Base-by-base conservation (phyloP, 2,888 invertebrate species). In the Standfussiana lucernea region DNA sequence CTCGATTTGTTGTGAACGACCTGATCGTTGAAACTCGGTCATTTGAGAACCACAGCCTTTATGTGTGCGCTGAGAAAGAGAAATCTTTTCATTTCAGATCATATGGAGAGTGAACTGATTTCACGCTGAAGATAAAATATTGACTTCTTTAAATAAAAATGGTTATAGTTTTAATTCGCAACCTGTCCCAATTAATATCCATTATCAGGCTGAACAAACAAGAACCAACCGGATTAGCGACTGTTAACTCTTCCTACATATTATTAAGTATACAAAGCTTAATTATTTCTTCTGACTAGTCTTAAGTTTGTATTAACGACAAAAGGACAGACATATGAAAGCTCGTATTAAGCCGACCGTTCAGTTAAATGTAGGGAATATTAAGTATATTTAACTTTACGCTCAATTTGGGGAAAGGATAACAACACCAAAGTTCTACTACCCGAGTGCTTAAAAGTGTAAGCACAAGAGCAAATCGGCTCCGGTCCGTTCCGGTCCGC, bases 391-490 rank as follows among this genome's bases (percentile, higher is more conserved):
- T 84, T 84, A 78, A 65, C 68, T 69, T 69, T 47, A 37, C 42
- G 74, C 42, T 84, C 50, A 80, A 74, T 84, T 74, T 74, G 32
- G 11, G 47, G 53, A 62, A 71, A 61, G 56, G 70, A 69, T 80
- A 70, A 70, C 69, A 84, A 84, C 70, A 75, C 69, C 66, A 32
- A 82, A 80, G 61, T 80, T 70, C 24, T 42, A 37, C 56, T 71
- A 74, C 70, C 62, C 62, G 56, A 42, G 70, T 80, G 73, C 75
- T 83, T 75, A 66, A 68, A 73, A 83, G 70, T 67, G 72, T 61
- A 40, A 77, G 73, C 42, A 71, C 67, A 72, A 65, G 71, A 64
- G 62, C 73, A 75, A 77, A 56, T 66, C 42, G 40, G 32, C 50
- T 37, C 42, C 75, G 13, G 24, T 37, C 40, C 45, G 77, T 50